These are phyloP conservation scores for Sisyra terminalis DNA, from an alignment of 2,888 invertebrate genomes.

Conservation along the genomic window DNA sequence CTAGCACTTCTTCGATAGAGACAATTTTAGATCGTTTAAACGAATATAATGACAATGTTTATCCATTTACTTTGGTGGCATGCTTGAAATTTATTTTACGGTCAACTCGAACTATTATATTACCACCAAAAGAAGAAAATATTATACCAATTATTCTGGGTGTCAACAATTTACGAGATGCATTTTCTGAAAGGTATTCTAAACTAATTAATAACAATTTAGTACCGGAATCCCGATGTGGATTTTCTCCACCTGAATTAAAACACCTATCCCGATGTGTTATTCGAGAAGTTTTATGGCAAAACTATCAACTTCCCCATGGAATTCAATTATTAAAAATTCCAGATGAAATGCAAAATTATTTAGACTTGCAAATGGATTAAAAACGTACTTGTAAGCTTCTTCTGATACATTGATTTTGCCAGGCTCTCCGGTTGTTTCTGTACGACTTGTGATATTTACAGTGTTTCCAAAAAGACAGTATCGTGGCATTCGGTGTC, in stretches of 20 bases:
- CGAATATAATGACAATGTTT: constrained; percentile 36
- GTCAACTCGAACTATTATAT: constrained; percentile 39
- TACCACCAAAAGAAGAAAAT: constrained; percentile 23
- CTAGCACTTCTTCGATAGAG: constrained; percentile 42
- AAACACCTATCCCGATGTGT: constrained; percentile 60
- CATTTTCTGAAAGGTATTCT: constrained; percentile 19
- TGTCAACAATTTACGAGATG: neutral
- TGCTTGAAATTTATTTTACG: constrained; percentile 52
- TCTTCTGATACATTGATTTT: constrained; percentile 84
- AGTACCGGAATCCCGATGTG: constrained; percentile 41
- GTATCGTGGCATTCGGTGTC: constrained; percentile 86
- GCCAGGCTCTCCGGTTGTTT: constrained; percentile 80
- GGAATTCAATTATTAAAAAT: constrained; percentile 53
- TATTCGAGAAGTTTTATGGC: constrained; percentile 45
- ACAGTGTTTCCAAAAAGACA: constrained; percentile 90
- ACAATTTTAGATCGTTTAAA: constrained; percentile 45
- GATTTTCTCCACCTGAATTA: constrained; percentile 46
- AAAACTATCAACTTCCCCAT: constrained; percentile 54
- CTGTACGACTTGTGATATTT: constrained; percentile 82
- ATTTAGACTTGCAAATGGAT: constrained; percentile 58
- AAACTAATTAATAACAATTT: constrained; percentile 39
- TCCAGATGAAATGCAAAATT: constrained; percentile 46
- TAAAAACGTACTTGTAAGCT: constrained; percentile 64
- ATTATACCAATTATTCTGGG: neutral
- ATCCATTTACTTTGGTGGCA: constrained; percentile 50